Evolutionary conservation across 2,888 invertebrate species (phyloP), one percentile per base, ranked within the genome.

Genomic region (Drosophila kokeensis): DNA sequence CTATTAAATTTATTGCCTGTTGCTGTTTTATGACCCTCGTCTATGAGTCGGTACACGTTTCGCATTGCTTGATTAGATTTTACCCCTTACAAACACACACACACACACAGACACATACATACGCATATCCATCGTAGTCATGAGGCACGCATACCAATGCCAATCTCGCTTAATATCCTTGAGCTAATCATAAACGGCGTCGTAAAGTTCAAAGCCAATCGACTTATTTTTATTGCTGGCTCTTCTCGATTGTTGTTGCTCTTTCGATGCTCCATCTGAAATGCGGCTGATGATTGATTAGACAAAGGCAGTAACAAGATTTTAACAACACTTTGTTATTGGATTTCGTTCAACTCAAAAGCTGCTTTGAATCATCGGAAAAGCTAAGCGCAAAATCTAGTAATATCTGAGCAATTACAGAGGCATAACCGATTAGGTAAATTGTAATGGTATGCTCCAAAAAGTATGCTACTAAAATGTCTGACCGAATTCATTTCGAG

Each of bases 11-110:
- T 73, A 76, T 76, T 62, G 69, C 74, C 70, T 82, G 80, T 79
- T 79, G 69, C 69, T 67, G 58, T 53, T 74, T 81, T 78, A 83
- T 69, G 52, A 72, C 55, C 69, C 57, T 69, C 65, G 65, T 52
- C 76, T 63, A 61, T 63, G 63, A 81, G 81, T 83, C 77, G 75
- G 63, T 81, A 74, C 82, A 86, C 86, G 82, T 86, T 83, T 81
- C 73, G 67, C 81, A 73, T 86, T 75, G 82, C 67, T 68, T 86
- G 78, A 86, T 86, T 86, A 75, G 87, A 83, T 82, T 82, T 74
- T 75, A 67, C 49, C 54, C 50, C 50, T 42, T 52, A 48, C 69
- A 69, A 30, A 48, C 67, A 60, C 72, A 68, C 61, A 60, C 72
- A 68, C 61, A 57, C 58, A 52, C 34, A 53, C 52, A 50, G 38